Evolutionary conservation across 2,888 invertebrate genomes (phyloP), one percentile per base, ranked within the genome.

Genomic region (Emmelina monodactyla): DNA sequence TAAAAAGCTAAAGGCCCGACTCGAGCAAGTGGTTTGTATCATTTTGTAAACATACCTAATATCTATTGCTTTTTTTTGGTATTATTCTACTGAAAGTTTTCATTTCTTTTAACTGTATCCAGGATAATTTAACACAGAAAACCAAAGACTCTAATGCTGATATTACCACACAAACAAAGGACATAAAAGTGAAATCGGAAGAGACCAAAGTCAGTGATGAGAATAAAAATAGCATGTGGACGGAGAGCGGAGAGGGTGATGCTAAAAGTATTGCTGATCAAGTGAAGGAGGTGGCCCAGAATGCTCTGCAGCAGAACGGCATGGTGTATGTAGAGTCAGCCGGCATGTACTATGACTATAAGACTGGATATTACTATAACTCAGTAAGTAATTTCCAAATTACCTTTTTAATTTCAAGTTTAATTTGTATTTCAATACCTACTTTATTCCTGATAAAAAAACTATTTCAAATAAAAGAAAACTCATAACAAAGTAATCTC

Each of bases 281-380:
- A 67, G 91, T 92, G 33, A 88, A 86, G 32, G 84, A 89, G 59
- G 89, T 84, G 2, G 92, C 92, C 0, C 88, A 90, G 59, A 83
- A 82, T 58, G 90, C 88, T 3, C 65, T 89, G 55, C 84, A 87
- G 49, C 83, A 89, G 46, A 85, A 85, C 31, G 91, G 91, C 12
- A 92, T 93, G 82, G 88, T 92, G 16, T 94, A 90, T 67, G 93
- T 94, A 45, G 88, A 90, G 55, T 89, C 88, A 2, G 90, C 91
- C 14, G 93, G 93, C 45, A 83, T 93, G 72, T 94, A 94, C 68
- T 94, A 93, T 65, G 92, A 94, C 67, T 90, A 88, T 48, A 88
- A 87, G 53, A 89, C 91, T 46, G 93, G 94, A 41, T 94, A 92
- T 71, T 94, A 94, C 72, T 94, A 94, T 59, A 92, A 93, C 79